Conservation (phyloP, 2,888 invertebrate genomes). For the Rotaria sp. region DNA sequence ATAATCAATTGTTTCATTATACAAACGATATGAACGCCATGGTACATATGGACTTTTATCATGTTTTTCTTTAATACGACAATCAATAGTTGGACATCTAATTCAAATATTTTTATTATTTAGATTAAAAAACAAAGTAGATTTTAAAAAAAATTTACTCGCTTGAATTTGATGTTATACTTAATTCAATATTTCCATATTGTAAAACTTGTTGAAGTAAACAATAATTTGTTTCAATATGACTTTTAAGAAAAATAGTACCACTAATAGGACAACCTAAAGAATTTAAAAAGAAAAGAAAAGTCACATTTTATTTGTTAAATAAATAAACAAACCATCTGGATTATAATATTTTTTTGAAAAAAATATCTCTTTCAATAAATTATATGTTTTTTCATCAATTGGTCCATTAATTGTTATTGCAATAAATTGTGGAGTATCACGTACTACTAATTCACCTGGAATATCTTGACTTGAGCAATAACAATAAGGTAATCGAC, state of each 20-base stretch:
- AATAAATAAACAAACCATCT: neutral
- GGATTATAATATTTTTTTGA: neutral
- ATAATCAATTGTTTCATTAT: constrained; percentile 25
- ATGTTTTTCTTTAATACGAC: neutral
- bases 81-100: constrained; percentile 28
- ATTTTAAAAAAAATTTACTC: constrained; percentile 9
- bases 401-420: neutral
- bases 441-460: neutral
- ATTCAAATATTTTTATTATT: neutral
- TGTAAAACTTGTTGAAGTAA: neutral
- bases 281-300: neutral
- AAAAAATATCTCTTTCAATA: neutral
- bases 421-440: constrained; percentile 9
- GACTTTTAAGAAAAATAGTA: neutral
- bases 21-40: neutral
- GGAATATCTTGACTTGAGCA: neutral
- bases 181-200: constrained; percentile 1
- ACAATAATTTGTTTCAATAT: neutral
- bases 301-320: neutral
- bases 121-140: neutral
- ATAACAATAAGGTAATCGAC: constrained; percentile 7
- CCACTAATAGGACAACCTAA: constrained; percentile 1
- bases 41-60: constrained; percentile 21
- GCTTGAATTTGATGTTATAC: constrained; percentile 4
- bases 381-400: neutral